phyloP scores from a whole-genome alignment of 2,888 invertebrate genomes.

The Venusia cambrica region DNA sequence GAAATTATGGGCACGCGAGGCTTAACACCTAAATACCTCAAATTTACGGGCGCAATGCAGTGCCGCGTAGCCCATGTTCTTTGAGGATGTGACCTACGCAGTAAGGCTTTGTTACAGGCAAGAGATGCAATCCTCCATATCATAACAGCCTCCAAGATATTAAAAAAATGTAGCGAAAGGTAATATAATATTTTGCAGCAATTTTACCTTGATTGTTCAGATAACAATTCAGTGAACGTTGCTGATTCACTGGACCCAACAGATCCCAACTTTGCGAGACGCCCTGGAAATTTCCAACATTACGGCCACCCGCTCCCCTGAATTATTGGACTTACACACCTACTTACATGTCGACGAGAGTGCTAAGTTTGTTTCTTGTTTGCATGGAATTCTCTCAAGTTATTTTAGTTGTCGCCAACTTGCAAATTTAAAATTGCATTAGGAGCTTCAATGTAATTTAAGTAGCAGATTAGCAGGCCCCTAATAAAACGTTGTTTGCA shows the following conservation, averaged over 20 bases:
- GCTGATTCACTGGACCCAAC: constrained; percentile 55
- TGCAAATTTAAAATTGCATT: constrained; percentile 30
- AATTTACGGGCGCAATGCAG: no score
- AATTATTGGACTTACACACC: constrained; percentile 73
- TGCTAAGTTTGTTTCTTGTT: constrained; percentile 71
- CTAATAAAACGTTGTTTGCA: no score
- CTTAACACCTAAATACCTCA: no score
- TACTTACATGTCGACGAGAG: constrained; percentile 64
- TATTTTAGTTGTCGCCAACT: constrained; percentile 39
- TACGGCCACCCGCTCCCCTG: constrained; percentile 69
- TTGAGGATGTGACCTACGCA: no score
- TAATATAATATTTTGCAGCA: constrained; percentile 13
- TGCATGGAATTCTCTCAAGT: constrained; percentile 54
- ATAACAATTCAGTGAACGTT: constrained; percentile 48
- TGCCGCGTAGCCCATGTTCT: no score
- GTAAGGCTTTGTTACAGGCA: no score
- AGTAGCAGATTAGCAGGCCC: no score
- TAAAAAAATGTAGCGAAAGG: no score
- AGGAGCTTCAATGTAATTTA: constrained; percentile 23
- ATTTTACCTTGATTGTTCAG: constrained; percentile 25
- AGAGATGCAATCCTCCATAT: no score
- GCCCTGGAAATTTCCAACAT: constrained; percentile 67
- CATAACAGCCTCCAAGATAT: no score
- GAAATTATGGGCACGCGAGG: no score
- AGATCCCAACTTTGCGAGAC: constrained; percentile 57